A percentile compares a stretch with the other conserved stretches of the same genome.
Evolutionary conservation across 2,888 invertebrate species (phyloP).

Genomic region (Apotomis turbidana): DNA sequence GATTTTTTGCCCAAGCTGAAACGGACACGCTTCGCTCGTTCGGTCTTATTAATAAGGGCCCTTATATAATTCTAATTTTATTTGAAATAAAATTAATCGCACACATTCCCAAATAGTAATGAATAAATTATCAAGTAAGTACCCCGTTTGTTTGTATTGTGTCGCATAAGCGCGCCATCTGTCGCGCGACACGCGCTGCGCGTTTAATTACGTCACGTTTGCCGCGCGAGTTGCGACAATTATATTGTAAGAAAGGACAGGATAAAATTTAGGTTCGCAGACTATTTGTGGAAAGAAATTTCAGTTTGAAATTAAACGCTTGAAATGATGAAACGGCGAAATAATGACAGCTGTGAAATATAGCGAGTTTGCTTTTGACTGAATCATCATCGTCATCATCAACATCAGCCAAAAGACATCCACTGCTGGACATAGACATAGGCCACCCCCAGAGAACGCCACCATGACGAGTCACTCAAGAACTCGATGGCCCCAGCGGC

Average conservation of each 20-base stretch:
- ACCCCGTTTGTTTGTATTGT: conserved; percentile 22
- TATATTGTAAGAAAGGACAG: conserved; percentile 30
- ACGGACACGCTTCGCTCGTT: no score
- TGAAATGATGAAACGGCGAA: neutral
- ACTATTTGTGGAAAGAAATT: conserved; percentile 3
- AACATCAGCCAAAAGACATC: no score
- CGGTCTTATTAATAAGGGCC: no score
- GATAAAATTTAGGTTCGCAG: conserved; percentile 10
- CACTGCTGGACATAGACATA: no score
- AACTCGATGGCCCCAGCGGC: no score
- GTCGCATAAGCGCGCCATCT: conserved; percentile 26
- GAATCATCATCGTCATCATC: no score
- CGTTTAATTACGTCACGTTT: conserved; percentile 37
- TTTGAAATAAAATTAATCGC: neutral
- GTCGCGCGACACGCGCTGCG: conserved; percentile 24
- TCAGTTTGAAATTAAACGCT: neutral
- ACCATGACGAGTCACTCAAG: no score
- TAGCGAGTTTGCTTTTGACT: no score
- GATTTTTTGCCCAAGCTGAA: no score
- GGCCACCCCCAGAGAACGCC: no score
- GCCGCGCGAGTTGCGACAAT: conserved; percentile 31
- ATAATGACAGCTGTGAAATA: neutral
- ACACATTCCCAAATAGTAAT: neutral
- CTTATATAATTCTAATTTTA: no score
- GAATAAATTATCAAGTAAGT: conserved; percentile 8